Base-by-base conservation (phyloP, 2,888 invertebrate species). In the Hybos culiciformis region DNA sequence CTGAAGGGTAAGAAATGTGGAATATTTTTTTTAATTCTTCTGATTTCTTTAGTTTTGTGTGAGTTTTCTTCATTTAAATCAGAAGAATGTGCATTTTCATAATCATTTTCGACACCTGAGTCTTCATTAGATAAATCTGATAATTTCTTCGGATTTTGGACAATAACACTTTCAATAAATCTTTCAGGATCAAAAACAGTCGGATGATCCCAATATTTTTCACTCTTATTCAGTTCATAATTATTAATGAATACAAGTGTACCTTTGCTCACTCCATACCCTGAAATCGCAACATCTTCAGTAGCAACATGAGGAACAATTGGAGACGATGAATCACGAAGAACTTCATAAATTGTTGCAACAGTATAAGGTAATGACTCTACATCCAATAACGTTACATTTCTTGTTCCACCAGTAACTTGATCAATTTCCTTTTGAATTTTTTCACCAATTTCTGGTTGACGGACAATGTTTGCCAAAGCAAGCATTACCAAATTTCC, bases 291-390 rank as follows among this genome's bases (percentile, higher is more conserved):
- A 0, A 83, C 79, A 55, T 82, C 77, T 52, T 76, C 74, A 1
- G 80, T 81, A 0, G 86, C 83, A 0, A 85, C 84, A 55, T 87
- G 87, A 0, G 88, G 88, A 0, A 88, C 86, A 40, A 88, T 86
- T 0, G 88, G 87, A 0, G 86, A 86, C 1, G 84, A 83, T 0
- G 82, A 74, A 34, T 77, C 75, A 39, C 87, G 63, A 1, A 87
- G 62, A 2, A 82, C 78, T 66, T 87, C 87, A 52, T 80, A 70
- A 4, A 86, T 71, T 0, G 81, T 78, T 0, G 85, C 83, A 61
- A 83, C 81, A 0, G 83, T 83, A 59, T 81, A 85, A 0, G 83
- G 81, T 64, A 87, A 70, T 2, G 63, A 62, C 1, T 68, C 62
- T 52, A 77, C 72, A 51, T 86, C 82, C 15, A 72, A 65, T 1